A percentile compares a stretch with the other conserved stretches of the same genome.
Evolutionary conservation across 2,797 vertebrate genomes (phyloP).

Genomic region (Hydrocynus forskahlii): DNA sequence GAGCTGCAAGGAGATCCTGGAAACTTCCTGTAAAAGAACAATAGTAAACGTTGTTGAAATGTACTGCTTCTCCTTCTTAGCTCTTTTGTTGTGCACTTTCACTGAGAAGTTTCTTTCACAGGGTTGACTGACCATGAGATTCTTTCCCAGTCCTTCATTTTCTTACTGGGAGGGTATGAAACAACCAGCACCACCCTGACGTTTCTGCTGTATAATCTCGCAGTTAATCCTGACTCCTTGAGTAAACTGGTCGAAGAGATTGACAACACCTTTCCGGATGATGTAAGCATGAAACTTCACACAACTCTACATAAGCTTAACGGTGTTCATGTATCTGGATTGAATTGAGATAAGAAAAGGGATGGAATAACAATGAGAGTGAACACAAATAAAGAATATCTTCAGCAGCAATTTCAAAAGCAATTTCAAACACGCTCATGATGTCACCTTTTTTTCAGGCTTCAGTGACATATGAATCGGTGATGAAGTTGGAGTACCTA

Average conservation of each 20-base stretch:
- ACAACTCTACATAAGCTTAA: background rate
- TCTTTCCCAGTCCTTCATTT: slow-evolving; percentile 81
- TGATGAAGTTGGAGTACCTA: slow-evolving; percentile 80
- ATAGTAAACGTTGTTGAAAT: background rate
- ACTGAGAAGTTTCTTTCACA: slow-evolving; percentile 54
- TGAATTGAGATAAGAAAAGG: background rate
- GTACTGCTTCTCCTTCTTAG: background rate
- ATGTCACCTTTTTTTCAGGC: slow-evolving; percentile 53
- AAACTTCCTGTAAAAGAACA: background rate
- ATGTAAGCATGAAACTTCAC: slow-evolving; percentile 66
- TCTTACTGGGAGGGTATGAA: slow-evolving; percentile 83
- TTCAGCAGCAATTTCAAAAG: background rate
- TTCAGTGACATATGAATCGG: slow-evolving; percentile 57
- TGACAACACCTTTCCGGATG: slow-evolving; percentile 74
- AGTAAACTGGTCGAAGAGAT: slow-evolving; percentile 77
- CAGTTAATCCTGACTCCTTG: slow-evolving; percentile 76
- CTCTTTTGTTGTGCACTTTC: background rate
- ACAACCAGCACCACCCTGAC: slow-evolving; percentile 77
- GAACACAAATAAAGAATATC: background rate
- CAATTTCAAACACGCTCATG: background rate
- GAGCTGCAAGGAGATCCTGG: background rate
- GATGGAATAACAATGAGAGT: background rate
- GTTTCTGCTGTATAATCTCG: slow-evolving; percentile 78
- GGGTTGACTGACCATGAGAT: slow-evolving; percentile 85
- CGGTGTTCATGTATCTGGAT: background rate